Evolutionary conservation across 2,888 invertebrate species (phyloP).

Genomic region (Lepidonotus clava): DNA sequence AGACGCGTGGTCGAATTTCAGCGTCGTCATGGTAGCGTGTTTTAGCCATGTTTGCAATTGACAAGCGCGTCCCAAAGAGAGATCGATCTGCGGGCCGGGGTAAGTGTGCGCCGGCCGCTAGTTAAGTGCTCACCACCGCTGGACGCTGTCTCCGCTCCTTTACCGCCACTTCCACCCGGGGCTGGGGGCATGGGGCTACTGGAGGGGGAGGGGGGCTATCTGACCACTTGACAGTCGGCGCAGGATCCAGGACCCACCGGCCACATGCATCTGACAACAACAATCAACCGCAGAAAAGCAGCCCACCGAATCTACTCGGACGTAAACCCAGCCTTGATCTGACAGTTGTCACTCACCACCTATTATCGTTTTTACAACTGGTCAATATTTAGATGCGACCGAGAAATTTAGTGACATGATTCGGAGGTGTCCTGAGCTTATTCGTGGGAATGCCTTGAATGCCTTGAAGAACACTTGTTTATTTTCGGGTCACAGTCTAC

Average conservation of each 20-base stretch:
- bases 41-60: conserved; percentile 40
- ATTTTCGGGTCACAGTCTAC: no score
- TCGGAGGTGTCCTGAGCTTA: no score
- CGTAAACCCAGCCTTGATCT: no score
- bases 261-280: not conserved
- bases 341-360: no score
- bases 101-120: no score
- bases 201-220: not conserved
- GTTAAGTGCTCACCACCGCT: not conserved
- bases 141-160: not conserved
- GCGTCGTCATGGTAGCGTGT: conserved; percentile 17
- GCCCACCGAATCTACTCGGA: no score
- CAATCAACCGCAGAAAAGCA: not conserved
- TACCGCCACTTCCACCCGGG: not conserved
- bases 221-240: conserved; percentile 4
- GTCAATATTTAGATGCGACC: no score
- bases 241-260: not conserved
- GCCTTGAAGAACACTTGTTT: no score
- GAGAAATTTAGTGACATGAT: no score
- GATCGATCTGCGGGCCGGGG: conserved; percentile 33
- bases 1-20: not conserved
- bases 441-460: no score
- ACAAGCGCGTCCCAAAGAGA: not conserved
- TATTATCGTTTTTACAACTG: no score
- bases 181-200: not conserved